A percentile compares a stretch with the other conserved stretches of the same genome.
These are phyloP conservation scores for Caenorhabditis brenneri DNA, from an alignment of 1,140 invertebrate genomes.

Conservation along the genomic window DNA sequence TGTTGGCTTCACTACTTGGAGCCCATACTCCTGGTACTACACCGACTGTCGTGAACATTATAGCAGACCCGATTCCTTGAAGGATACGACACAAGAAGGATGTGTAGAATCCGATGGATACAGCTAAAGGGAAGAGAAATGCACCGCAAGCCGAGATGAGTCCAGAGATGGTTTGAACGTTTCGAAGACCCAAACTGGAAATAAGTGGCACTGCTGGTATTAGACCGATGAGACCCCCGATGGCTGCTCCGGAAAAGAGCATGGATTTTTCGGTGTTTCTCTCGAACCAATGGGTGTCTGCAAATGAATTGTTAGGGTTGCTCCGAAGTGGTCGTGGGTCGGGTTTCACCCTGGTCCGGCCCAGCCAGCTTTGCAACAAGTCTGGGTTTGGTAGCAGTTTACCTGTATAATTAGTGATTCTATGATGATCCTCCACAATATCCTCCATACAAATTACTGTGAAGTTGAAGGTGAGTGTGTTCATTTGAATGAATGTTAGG, in stretches of 20 bases:
- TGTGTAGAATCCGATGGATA: constrained; percentile 52
- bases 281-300: constrained; percentile 44
- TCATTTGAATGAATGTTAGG: constrained; percentile 40
- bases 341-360: too few species aligned
- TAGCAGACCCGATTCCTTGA: constrained; percentile 61
- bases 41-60: constrained; percentile 64
- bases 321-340: too few species aligned
- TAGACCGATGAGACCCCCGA: constrained; percentile 40
- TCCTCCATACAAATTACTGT: constrained; percentile 24
- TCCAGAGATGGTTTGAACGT: constrained; percentile 64
- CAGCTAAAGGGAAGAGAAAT: constrained; percentile 61
- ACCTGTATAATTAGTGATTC: constrained; percentile 5
- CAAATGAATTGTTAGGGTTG: not conserved
- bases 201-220: constrained; percentile 16
- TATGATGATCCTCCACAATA: not conserved
- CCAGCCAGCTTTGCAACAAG: not conserved
- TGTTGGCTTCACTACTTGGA: constrained; percentile 58
- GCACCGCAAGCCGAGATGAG: constrained; percentile 65
- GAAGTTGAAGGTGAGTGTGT: constrained; percentile 40
- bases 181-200: constrained; percentile 44
- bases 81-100: constrained; percentile 54
- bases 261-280: not conserved
- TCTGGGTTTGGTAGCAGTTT: constrained; percentile 1
- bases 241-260: constrained; percentile 38
- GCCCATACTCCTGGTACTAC: constrained; percentile 63